Evolutionary conservation across 1,140 invertebrate genomes (phyloP).

Genomic region (Brachionus calyciflorus): DNA sequence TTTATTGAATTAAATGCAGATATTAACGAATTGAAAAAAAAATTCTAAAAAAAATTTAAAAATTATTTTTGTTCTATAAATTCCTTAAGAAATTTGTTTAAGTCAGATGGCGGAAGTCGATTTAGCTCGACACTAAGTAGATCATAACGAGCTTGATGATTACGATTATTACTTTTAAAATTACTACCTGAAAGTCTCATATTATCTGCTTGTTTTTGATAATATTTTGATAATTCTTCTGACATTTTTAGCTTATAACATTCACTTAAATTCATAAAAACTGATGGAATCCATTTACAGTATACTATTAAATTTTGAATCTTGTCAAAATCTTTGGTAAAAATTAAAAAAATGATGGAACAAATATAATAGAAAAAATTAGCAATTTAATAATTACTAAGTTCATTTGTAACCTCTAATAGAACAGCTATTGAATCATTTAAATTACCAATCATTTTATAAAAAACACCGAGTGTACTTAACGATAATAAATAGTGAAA

Average conservation of each 20-base stretch:
- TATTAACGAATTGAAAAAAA: not conserved
- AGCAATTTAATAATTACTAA: not conserved
- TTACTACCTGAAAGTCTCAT: not conserved
- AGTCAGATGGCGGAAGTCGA: conserved; percentile 15
- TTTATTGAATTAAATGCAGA: too few relatives aligned
- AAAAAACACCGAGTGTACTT: conserved; percentile 43
- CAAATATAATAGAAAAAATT: not conserved
- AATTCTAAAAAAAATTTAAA: not conserved
- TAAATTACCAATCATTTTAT: conserved; percentile 39
- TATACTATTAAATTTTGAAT: not conserved
- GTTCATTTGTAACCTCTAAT: conserved; percentile 20
- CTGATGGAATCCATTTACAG: conserved; percentile 37
- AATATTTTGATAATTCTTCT: conserved; percentile 31
- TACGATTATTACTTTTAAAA: too few relatives aligned
- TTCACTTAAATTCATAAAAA: conserved; percentile 39
- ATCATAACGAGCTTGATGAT: conserved; percentile 4
- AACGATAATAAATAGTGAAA: conserved; percentile 29
- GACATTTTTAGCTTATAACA: conserved; percentile 20
- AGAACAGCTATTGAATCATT: conserved; percentile 38
- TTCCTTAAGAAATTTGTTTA: not conserved
- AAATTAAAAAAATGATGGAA: not conserved
- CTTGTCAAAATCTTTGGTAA: conserved; percentile 29
- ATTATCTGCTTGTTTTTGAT: conserved; percentile 38
- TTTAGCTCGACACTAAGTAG: conserved; percentile 13
- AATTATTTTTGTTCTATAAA: not conserved